These are phyloP conservation scores for Gasterosteus aculeatus DNA, from an alignment of 2,113 vertebrate genomes.

Conservation along the genomic window DNA sequence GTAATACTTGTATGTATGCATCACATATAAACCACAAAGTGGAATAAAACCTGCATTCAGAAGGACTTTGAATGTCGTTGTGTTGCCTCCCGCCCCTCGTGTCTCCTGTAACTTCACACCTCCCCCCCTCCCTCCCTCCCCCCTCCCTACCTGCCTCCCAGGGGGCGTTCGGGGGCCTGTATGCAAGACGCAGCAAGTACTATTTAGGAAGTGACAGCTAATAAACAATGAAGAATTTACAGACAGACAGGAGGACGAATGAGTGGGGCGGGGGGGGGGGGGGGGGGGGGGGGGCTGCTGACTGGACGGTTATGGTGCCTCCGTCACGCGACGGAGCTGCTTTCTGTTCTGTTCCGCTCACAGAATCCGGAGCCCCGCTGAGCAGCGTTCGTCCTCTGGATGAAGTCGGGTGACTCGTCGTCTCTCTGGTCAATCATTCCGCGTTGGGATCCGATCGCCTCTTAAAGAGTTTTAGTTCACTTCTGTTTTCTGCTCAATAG, in stretches of 20 bases:
- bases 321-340: background rate
- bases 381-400: background rate
- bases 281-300: constrained; percentile 48
- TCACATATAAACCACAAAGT: background rate
- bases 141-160: background rate
- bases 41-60: constrained; percentile 11
- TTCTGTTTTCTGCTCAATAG: background rate
- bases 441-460: background rate
- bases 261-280: constrained; percentile 13
- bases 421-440: background rate
- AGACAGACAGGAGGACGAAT: constrained; percentile 4
- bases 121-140: background rate
- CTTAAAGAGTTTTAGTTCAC: background rate
- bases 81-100: background rate
- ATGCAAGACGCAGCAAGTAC: constrained; percentile 64
- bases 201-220: constrained; percentile 76
- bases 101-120: constrained; percentile 50
- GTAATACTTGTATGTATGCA: background rate
- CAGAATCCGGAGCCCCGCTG: background rate
- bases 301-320: constrained; percentile 35
- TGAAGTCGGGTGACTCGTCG: background rate
- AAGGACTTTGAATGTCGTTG: constrained; percentile 20
- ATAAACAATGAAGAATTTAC: constrained; percentile 78
- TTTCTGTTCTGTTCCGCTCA: constrained; percentile 26
- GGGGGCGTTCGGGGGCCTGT: background rate